Evolutionary conservation across 2,888 invertebrate species (phyloP).

Genomic region (Temnothorax rugatulus): DNA sequence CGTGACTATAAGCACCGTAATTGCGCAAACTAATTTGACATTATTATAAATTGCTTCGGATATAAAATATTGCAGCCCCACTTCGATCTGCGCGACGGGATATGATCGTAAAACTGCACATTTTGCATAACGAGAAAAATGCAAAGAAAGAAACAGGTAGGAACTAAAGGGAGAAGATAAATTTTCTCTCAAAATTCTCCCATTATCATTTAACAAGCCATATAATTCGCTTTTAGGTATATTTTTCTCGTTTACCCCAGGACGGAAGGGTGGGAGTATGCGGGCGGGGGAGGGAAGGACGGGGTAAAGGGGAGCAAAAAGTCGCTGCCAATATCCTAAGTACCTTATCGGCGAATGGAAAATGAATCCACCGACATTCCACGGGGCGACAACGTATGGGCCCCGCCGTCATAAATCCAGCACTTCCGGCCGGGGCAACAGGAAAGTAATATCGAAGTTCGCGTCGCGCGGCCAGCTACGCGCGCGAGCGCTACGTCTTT

Average conservation of each 20-base stretch:
- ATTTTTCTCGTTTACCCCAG: background rate
- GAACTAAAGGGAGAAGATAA: background rate
- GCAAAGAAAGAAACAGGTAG: background rate
- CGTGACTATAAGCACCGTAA: conserved; percentile 27
- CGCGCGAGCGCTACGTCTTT: conserved; percentile 21
- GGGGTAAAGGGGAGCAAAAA: conserved; percentile 14
- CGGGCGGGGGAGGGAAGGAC: background rate
- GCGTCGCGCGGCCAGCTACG: conserved; percentile 7
- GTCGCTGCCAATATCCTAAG: conserved; percentile 49
- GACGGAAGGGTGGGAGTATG: background rate
- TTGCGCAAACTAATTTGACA: conserved; percentile 34
- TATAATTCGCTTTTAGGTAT: background rate
- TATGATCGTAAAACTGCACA: background rate
- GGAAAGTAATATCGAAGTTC: conserved; percentile 81
- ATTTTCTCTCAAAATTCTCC: background rate
- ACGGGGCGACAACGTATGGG: conserved; percentile 57
- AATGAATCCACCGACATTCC: conserved; percentile 71
- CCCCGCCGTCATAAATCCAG: conserved; percentile 79
- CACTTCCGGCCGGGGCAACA: conserved; percentile 79
- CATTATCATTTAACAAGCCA: background rate
- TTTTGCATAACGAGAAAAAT: no score
- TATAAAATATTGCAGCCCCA: background rate
- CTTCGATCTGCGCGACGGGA: background rate
- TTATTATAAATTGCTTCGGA: conserved; percentile 29
- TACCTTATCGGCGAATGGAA: conserved; percentile 70